Base-by-base conservation (phyloP, 2,888 invertebrate genomes). In the Osmoderma eremita region DNA sequence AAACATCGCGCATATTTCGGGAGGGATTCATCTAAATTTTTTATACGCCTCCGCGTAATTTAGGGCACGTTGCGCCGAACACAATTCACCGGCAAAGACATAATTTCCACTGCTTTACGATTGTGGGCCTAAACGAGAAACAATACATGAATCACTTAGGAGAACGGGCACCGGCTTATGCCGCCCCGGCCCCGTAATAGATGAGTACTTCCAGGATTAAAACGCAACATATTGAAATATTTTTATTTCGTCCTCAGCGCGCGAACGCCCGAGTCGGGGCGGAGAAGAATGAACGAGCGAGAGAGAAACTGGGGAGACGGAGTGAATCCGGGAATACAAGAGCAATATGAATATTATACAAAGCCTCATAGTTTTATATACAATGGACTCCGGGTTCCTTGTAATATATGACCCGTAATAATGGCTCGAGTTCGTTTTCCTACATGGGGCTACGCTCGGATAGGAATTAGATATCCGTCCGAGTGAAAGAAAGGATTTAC, bases 161-260 rank as follows among this genome's bases (percentile, higher is more conserved):
- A 73, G 30, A 30, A 30, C 30, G 30, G 74, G 75, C 71, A 67
- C 69, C 66, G 71, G 72, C 72, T 72, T 72, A 70, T 45, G 58
- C 58, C 30, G 30, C 30, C 45, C 74, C 72, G 72, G 71, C 70
- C 71, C 70, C 73, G 78, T 80, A 81, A 81, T 79, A 78, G 80
- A 81, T 82, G 81, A 81, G 79, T 81, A 81, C 82, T 82, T 80
- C 76, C 75, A 76, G 82, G 82, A 82, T 82, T 82, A 82, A 81
- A 82, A 79, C 79, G 75, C 78, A 80, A 79, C 81, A 80, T 80
- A 81, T 80, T 81, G 82, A 81, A 82, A 82, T 81, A 81, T 82
- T 81, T 81, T 80, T 81, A 78, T 79, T 79, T 78, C 75, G 71
- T 75, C 72, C 73, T 30, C 30, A 8, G 6, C 45, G 45, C 45